These are phyloP conservation scores for Andricus grossulariae DNA, from an alignment of 1,140 invertebrate genomes.

Conservation along the genomic window DNA sequence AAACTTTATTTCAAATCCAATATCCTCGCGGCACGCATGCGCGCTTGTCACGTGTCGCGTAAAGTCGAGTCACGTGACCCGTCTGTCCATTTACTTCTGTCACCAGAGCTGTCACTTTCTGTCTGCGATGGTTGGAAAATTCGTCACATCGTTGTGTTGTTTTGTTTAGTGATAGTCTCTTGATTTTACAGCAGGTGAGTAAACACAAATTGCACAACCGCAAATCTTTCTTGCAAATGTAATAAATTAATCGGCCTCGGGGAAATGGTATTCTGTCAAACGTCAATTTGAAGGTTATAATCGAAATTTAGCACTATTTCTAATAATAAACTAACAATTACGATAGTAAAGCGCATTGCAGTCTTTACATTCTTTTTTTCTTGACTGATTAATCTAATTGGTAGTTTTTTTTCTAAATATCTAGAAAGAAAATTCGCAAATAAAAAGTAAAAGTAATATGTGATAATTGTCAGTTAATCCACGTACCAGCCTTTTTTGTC, in stretches of 20 bases:
- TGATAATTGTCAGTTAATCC: not conserved
- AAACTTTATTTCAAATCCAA: not conserved
- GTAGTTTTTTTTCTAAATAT: not conserved
- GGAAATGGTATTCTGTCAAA: conserved; percentile 13
- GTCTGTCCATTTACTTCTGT: conserved; percentile 37
- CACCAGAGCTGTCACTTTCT: conserved; percentile 31
- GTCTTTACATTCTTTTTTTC: not conserved
- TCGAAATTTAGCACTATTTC: conserved; percentile 22
- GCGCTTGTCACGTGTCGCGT: not conserved
- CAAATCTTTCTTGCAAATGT: not conserved
- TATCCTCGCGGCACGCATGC: not conserved
- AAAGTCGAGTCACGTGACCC: conserved; percentile 43
- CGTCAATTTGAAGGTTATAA: conserved; percentile 40
- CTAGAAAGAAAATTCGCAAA: not conserved
- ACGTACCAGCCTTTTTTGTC: not conserved
- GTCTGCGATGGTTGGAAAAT: conserved; percentile 34
- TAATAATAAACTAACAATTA: conserved; percentile 39
- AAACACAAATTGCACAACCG: not conserved
- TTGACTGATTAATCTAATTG: not conserved
- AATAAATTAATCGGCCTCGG: not conserved
- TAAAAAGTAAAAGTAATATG: not conserved
- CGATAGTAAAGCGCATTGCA: not conserved
- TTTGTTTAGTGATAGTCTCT: conserved; percentile 34
- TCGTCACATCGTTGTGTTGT: conserved; percentile 36
- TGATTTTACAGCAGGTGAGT: conserved; percentile 38